Evolutionary conservation across 2,888 invertebrate species (phyloP), one percentile per base, ranked within the genome.

Genomic region (Fissipunctia ypsillon): DNA sequence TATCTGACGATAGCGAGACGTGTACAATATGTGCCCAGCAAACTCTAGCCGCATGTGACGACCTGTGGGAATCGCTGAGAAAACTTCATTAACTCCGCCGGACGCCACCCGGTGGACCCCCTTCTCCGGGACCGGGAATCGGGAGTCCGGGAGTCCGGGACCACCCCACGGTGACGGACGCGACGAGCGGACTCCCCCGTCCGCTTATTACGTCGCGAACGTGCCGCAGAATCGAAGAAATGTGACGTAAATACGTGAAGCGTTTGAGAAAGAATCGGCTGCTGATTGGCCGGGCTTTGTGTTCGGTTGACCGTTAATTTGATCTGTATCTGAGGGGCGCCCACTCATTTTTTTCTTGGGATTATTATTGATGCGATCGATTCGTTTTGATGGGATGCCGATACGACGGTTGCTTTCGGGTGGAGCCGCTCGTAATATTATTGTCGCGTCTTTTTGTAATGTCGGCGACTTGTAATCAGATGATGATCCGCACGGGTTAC

Each of bases 51-150:
- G 93, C 95, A 95, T 95, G 95, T 96, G 95, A 95, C 95, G 96
- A 96, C 96, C 96, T 94, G 96, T 94, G 96, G 96, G 96, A 96
- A 94, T 96, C 96, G 95, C 92, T 91, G 95, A 95, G 96, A 95
- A 96, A 96, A 96, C 96, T 96, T 96, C 96, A 96, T 96, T 96
- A 96, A 96, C 95, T 95, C 94, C 92, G 91, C 92, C 94, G 92
- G 92, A 92, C 92, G 91, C 92, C 91, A 86, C 83, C 88, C 87
- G 83, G 86, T 28, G 61, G 76, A 74, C 69, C 69, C 88, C 87
- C 84, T 79, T 74, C 80, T 81, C 84, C 75, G 41, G 65, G 25
- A 41, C 41, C 87, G 76, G 28, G 68, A 50, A 80, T 84, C 71
- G 71, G 57, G 57, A 69, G 69, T 74, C 74, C 65, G 73, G 74